These are phyloP conservation scores for Sapayoa aenigma DNA, from an alignment of 2,113 vertebrate genomes.

Conservation along the genomic window DNA sequence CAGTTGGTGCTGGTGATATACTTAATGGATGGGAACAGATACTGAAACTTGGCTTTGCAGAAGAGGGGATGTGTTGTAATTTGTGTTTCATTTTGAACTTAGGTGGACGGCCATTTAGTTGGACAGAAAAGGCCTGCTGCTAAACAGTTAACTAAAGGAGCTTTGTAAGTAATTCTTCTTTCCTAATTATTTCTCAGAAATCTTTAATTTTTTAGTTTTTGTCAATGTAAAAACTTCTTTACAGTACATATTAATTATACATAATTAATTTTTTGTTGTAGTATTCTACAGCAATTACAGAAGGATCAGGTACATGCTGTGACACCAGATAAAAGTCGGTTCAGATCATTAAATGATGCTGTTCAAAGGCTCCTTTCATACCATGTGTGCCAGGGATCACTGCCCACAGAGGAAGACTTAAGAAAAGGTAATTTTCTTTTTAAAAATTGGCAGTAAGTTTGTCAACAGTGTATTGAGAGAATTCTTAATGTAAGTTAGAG, in stretches of 20 bases:
- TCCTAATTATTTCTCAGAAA: background rate
- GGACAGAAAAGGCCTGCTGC: slow-evolving; percentile 86
- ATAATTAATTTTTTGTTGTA: slow-evolving; percentile 50
- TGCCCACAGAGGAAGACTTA: slow-evolving; percentile 86
- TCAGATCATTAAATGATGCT: slow-evolving; percentile 83
- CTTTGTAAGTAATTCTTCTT: slow-evolving; percentile 82
- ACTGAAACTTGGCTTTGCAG: background rate
- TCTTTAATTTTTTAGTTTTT: background rate
- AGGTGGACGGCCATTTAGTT: slow-evolving; percentile 75
- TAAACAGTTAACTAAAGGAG: slow-evolving; percentile 90
- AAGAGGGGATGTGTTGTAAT: slow-evolving; percentile 6
- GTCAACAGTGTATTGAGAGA: background rate
- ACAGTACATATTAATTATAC: background rate
- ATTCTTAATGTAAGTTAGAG: background rate
- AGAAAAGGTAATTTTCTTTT: slow-evolving; percentile 70
- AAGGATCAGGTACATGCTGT: slow-evolving; percentile 84
- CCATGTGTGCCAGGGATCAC: slow-evolving; percentile 90
- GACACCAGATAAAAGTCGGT: slow-evolving; percentile 79
- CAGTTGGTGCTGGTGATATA: background rate
- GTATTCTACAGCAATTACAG: slow-evolving; percentile 87
- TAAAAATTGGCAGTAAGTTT: background rate
- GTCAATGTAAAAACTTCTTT: background rate
- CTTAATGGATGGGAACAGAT: background rate
- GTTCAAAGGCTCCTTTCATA: slow-evolving; percentile 89
- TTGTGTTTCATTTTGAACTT: slow-evolving; percentile 32